Conservation (phyloP, 2,888 invertebrate species). For the Schizaphis graminum region DNA sequence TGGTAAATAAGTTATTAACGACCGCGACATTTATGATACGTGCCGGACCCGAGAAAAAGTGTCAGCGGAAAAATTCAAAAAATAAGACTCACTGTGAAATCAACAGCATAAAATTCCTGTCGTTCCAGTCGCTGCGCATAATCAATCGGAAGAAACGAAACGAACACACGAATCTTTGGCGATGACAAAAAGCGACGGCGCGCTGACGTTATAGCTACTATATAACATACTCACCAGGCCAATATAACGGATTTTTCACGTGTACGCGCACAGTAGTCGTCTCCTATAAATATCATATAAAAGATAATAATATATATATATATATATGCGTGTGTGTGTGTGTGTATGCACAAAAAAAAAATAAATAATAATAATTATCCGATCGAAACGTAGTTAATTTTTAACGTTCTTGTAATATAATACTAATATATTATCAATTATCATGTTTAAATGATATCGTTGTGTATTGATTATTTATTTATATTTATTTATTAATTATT, state of each 20-base stretch:
- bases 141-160: neutral
- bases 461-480: neutral
- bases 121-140: neutral
- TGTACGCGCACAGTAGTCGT: slow-evolving; percentile 6
- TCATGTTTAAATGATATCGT: neutral
- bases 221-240: neutral
- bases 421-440: neutral
- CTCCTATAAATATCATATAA: neutral
- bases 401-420: neutral
- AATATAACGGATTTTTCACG: slow-evolving; percentile 22
- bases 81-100: neutral
- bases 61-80: neutral
- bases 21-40: neutral
- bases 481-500: neutral
- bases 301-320: neutral
- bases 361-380: no score
- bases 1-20: neutral
- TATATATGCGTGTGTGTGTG: no score
- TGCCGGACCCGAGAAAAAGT: neutral
- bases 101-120: neutral
- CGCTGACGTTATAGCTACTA: no score
- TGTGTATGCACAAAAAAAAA: no score
- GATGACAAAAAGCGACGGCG: neutral
- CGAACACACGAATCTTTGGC: neutral
- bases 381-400: neutral